A percentile compares a stretch with the other conserved stretches of the same genome.
Conservation (phyloP, 1,140 invertebrate genomes). For the Sycobia sp. region DNA sequence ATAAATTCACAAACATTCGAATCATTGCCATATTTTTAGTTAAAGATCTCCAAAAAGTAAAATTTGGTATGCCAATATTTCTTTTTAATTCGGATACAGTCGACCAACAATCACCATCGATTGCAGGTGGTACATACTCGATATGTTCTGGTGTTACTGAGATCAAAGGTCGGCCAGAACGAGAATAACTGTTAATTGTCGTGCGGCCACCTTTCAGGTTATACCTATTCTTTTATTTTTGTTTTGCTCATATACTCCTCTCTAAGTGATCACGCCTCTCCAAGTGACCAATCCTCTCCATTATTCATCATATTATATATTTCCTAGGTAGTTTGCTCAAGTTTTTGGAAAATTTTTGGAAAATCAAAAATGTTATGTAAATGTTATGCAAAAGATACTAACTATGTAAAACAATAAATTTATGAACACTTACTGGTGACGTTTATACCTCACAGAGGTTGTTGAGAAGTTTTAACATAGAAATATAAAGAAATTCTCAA, state of each 20-base stretch:
- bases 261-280: too few species aligned
- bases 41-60: slow-evolving; percentile 38
- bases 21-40: slow-evolving; percentile 39
- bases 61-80: slow-evolving; percentile 38
- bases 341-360: too few species aligned
- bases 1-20: slow-evolving; percentile 45
- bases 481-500: background rate
- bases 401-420: background rate
- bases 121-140: slow-evolving; percentile 30
- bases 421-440: background rate
- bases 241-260: slow-evolving; percentile 40
- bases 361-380: too few species aligned
- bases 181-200: slow-evolving; percentile 40
- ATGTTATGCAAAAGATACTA: too few species aligned
- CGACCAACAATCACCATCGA: slow-evolving; percentile 37
- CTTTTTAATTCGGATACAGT: slow-evolving; percentile 38
- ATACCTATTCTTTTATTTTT: slow-evolving; percentile 44
- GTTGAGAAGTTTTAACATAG: background rate
- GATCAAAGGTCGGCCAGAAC: slow-evolving; percentile 43
- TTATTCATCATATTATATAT: too few species aligned
- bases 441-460: background rate
- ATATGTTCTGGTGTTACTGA: slow-evolving; percentile 42
- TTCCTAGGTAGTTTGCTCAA: too few species aligned
- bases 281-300: too few species aligned
- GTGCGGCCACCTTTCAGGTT: slow-evolving; percentile 43